Evolutionary conservation across 1,140 invertebrate genomes (phyloP), one percentile per base, ranked within the genome.

Genomic region (Ptiloglossa arizonensis): DNA sequence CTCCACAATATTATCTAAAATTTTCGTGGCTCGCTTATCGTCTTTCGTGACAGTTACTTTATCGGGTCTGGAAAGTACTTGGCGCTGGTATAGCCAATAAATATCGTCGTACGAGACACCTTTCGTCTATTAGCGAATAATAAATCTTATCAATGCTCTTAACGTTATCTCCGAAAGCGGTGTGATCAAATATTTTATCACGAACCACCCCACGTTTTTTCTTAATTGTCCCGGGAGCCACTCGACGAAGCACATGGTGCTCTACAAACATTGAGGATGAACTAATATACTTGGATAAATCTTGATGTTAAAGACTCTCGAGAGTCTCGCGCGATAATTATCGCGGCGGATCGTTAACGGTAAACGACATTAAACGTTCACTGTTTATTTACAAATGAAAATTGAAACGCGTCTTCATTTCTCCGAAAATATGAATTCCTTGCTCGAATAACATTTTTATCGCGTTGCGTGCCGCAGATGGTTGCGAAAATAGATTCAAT

Each of bases 161-260:
- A 2, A 15, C 50, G 50, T 52, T 52, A 52, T 22, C 22, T n/a
- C 50, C 50, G 3, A 24, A 52, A 52, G 50, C 62, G 17, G 11
- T 24, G 69, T 38, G 29, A 72, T 72, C 69, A 56, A 46, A 44
- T 72, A 72, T 62, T 72, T 62, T 38, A 62, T 59, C 69, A 27
- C 69, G 4, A 48, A 22, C 41, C 57, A 15, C 8, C 29, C 41
- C 41, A 48, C 41, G 13, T 32, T 71, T 22, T n/a, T 5, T 27
- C 44, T 62, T 72, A 62, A 72, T 72, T 62, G 44, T 27, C 57
- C 11, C 6, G 8, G 44, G 5, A 13, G 19, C 44, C 17, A 60
- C 44, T 50, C 17, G n/a, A 22, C n/a, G 57, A 62, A 62, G 46
- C 57, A 15, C 8, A 17, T 2, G n/a, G 4, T 13, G 19, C 1